phyloP scores from a whole-genome alignment of 2,113 vertebrate genomes.

The Paramormyrops kingsleyae region DNA sequence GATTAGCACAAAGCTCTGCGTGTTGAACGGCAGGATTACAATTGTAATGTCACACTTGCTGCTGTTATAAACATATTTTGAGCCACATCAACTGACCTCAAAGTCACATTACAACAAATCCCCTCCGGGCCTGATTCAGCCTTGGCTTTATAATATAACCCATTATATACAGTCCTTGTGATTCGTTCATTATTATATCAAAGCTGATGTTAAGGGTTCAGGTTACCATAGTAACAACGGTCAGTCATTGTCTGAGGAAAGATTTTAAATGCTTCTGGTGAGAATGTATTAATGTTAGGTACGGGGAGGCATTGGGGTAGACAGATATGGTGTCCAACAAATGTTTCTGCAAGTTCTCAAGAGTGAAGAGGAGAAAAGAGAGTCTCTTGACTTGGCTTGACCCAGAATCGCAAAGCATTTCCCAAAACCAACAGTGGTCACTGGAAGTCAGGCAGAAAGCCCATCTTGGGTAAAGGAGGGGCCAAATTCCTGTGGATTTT shows the following conservation, averaged over 20 bases:
- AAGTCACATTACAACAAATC: slow-evolving; percentile 3
- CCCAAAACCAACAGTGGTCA: neutral
- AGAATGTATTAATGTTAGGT: slow-evolving; percentile 3
- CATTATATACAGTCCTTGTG: slow-evolving; percentile 14
- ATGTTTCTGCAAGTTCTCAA: neutral
- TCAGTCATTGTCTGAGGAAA: slow-evolving; percentile 11
- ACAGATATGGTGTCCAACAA: neutral
- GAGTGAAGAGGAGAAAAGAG: neutral
- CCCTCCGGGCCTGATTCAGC: slow-evolving; percentile 9
- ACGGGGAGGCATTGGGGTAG: neutral
- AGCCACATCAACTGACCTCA: slow-evolving; percentile 17
- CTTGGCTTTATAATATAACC: slow-evolving; percentile 10
- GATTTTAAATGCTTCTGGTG: slow-evolving; percentile 5
- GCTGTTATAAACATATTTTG: neutral
- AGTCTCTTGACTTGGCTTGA: neutral
- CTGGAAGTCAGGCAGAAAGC: neutral
- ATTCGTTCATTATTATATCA: slow-evolving; percentile 21
- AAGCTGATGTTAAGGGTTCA: slow-evolving; percentile 13
- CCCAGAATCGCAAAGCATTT: neutral
- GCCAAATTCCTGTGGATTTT: neutral
- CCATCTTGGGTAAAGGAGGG: neutral
- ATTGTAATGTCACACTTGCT: neutral
- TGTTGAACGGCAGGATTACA: neutral
- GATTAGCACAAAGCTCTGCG: neutral
- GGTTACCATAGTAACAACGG: slow-evolving; percentile 20